A percentile compares a stretch with the other conserved stretches of the same genome.
phyloP scores from a whole-genome alignment of 1,140 invertebrate species.

The Cyclina sinensis region DNA sequence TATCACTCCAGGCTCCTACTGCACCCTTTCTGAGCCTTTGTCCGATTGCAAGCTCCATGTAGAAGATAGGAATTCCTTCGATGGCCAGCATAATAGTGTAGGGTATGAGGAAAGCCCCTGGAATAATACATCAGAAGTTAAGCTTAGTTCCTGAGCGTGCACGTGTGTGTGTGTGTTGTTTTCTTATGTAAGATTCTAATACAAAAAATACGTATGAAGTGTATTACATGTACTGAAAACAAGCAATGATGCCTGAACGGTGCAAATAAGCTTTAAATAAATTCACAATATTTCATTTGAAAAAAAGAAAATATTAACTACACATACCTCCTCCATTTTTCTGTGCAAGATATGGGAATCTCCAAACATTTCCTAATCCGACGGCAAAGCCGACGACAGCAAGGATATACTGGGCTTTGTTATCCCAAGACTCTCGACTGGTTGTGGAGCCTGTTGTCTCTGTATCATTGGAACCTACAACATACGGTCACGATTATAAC shows the following conservation, averaged over 20 bases:
- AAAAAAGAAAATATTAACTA: too few species aligned
- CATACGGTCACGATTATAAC: too few species aligned
- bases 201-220: too few species aligned
- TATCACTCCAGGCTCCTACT: slow-evolving; percentile 69
- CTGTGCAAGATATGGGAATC: slow-evolving; percentile 97
- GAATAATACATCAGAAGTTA: too few species aligned
- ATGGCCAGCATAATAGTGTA: slow-evolving; percentile 77
- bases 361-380: slow-evolving; percentile 95
- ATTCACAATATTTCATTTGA: too few species aligned
- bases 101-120: slow-evolving; percentile 80
- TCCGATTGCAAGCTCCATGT: slow-evolving; percentile 72
- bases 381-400: slow-evolving; percentile 87
- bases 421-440: slow-evolving; percentile 74
- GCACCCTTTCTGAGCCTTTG: slow-evolving; percentile 71
- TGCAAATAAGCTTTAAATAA: too few species aligned
- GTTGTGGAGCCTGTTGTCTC: neutral
- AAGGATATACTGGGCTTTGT: slow-evolving; percentile 86
- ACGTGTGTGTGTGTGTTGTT: too few species aligned
- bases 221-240: too few species aligned
- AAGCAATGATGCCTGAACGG: too few species aligned
- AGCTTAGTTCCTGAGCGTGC: too few species aligned
- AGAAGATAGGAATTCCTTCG: slow-evolving; percentile 75
- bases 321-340: slow-evolving; percentile 95
- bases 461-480: neutral
- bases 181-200: too few species aligned